Evolutionary conservation across 1,140 invertebrate species (phyloP), one percentile per base, ranked within the genome.

Genomic region (Paraescarpia echinospica): DNA sequence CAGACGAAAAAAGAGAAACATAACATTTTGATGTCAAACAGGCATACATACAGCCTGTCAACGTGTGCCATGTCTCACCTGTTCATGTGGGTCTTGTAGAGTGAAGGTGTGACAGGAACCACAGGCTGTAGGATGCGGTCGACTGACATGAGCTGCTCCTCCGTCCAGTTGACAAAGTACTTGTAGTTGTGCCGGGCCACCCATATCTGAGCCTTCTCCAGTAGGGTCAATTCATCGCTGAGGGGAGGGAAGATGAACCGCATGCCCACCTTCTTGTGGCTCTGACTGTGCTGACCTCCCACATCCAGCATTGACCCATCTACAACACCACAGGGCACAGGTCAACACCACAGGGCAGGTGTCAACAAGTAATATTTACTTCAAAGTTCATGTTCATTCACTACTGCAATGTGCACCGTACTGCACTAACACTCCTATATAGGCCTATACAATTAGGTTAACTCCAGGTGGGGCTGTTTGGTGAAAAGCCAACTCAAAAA

Each of bases 31-130:
- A n/a, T n/a, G n/a, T n/a, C n/a, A n/a, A n/a, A n/a, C n/a, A n/a
- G n/a, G n/a, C n/a, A n/a, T n/a, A n/a, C n/a, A n/a, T n/a, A n/a
- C n/a, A n/a, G n/a, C n/a, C n/a, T 35, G 34, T 41, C 35, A 9
- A 91, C 59, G 2, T 77, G 0, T 18, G 59, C n/a, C 35, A 33
- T 2, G 35, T 0, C 93, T 77, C 35, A 94, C 94, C 94, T 93
- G 92, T 94, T 94, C 94, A 94, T 94, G 89, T 94, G 94, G 2
- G 92, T 34, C 59, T 94, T 94, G 89, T 94, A 94, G 33, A 92
- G 89, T 34, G 93, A 92, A n/a, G 91, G 92, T 4, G 93, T 93
- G n/a, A 94, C 93, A 8, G 92, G 41, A n/a, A 51, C 89, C 27
- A 94, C 33, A 9, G 94, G 94, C 33, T 93, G 41, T 34, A 94